Evolutionary conservation across 2,797 vertebrate species (phyloP).

Genomic region (Poecilia picta): DNA sequence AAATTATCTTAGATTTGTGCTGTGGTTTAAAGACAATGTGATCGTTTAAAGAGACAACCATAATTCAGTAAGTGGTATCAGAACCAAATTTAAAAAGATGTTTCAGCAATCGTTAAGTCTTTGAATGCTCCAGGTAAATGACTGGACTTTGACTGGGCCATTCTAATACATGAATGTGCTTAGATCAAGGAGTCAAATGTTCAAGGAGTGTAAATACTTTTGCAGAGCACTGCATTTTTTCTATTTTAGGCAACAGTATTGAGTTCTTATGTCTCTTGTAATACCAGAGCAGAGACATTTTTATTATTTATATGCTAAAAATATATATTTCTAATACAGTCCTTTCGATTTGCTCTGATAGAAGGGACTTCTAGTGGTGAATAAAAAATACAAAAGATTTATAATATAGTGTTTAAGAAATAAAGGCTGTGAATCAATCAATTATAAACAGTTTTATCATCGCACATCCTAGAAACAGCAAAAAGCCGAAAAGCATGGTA

Average conservation of each 20-base stretch:
- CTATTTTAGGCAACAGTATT: not conserved
- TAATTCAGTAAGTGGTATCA: not conserved
- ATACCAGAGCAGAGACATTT: not conserved
- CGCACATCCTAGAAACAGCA: slow-evolving; percentile 37
- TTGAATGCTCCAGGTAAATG: not conserved
- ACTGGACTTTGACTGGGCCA: not conserved
- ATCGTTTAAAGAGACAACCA: not conserved
- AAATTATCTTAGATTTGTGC: not conserved
- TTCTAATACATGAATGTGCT: not conserved
- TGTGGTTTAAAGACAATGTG: not conserved
- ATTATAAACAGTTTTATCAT: slow-evolving; percentile 50
- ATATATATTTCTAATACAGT: not conserved
- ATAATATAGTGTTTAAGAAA: slow-evolving; percentile 54
- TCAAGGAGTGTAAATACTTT: not conserved
- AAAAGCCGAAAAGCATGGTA: slow-evolving; percentile 70
- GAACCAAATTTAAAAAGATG: not conserved
- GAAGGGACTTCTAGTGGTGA: slow-evolving; percentile 26
- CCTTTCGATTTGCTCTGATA: not conserved
- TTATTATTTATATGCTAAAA: not conserved
- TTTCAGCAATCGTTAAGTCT: not conserved
- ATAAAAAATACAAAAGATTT: slow-evolving; percentile 35
- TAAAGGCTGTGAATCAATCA: slow-evolving; percentile 62
- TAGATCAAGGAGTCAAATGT: not conserved
- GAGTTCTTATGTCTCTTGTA: not conserved
- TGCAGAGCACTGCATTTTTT: not conserved